Conservation (phyloP, 2,888 invertebrate species). For the Saturnia japonica region DNA sequence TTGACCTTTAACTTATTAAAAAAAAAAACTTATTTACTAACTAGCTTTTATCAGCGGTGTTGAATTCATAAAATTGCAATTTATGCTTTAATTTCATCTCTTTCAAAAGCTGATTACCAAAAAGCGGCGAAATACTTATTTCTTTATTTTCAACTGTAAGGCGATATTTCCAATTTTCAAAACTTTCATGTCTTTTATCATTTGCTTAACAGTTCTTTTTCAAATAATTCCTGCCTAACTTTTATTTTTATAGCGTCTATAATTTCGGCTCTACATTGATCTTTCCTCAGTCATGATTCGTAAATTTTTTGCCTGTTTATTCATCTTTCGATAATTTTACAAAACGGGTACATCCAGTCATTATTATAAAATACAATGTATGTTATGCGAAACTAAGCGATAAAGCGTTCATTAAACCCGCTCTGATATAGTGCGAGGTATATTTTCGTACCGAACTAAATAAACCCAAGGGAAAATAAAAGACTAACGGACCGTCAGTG, state of each 20-base stretch:
- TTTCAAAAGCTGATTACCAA: too few species aligned
- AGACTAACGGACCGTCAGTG: not conserved
- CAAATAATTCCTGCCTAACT: too few species aligned
- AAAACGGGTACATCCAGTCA: not conserved
- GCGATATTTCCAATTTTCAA: too few species aligned
- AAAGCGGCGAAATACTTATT: too few species aligned
- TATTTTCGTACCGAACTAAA: conserved; percentile 12
- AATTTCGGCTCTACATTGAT: not conserved
- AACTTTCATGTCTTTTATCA: too few species aligned
- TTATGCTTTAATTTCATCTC: too few species aligned
- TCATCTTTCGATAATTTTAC: not conserved
- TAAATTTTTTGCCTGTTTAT: not conserved
- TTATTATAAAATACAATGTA: conserved; percentile 5
- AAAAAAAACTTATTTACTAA: too few species aligned
- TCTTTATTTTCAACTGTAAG: too few species aligned
- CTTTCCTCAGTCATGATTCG: not conserved
- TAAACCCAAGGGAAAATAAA: conserved; percentile 11
- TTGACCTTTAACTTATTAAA: too few species aligned
- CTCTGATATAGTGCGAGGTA: conserved; percentile 32
- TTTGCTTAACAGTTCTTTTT: too few species aligned
- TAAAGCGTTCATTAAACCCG: conserved; percentile 44
- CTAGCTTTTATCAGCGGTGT: too few species aligned
- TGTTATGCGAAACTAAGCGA: conserved; percentile 28
- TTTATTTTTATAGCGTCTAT: not conserved
- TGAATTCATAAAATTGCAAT: too few species aligned